A percentile compares a stretch with the other conserved stretches of the same genome.
These are phyloP conservation scores for Xylota sylvarum DNA, from an alignment of 2,888 invertebrate genomes.

Conservation along the genomic window DNA sequence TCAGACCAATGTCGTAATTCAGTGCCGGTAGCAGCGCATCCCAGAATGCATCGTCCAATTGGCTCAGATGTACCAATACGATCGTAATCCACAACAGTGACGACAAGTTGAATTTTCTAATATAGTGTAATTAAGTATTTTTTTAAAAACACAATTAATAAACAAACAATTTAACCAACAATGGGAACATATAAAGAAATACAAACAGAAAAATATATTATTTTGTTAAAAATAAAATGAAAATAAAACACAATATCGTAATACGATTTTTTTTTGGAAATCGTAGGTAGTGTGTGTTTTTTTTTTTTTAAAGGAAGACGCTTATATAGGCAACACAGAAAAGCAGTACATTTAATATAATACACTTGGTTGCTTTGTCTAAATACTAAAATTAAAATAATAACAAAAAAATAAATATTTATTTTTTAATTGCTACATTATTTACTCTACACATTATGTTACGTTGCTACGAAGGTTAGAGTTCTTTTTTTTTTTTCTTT, in stretches of 20 bases:
- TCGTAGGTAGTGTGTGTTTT: conserved; percentile 41
- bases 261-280: conserved; percentile 17
- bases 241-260: conserved; percentile 23
- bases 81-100: conserved; percentile 99
- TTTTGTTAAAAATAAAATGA: conserved; percentile 3
- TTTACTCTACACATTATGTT: conserved; percentile 41
- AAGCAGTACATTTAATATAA: conserved; percentile 62
- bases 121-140: conserved; percentile 44
- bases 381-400: conserved; percentile 36
- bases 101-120: conserved; percentile 99
- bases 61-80: conserved; percentile 99
- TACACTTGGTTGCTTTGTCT: conserved; percentile 47
- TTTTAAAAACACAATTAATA: conserved; percentile 42
- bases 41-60: conserved; percentile 98
- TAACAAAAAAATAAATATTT: conserved; percentile 8
- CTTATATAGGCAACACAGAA: conserved; percentile 65
- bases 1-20: conserved; percentile 99
- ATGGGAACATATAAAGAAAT: conserved; percentile 16
- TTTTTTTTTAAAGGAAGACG: conserved; percentile 27
- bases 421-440: conserved; percentile 54
- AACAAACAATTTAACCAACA: conserved; percentile 37
- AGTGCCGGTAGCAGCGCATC: conserved; percentile 98
- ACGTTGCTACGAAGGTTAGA: conserved; percentile 42
- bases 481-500: neutral
- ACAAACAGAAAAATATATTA: neutral